Conservation (phyloP, 2,113 vertebrate genomes). For the Morone saxatilis region DNA sequence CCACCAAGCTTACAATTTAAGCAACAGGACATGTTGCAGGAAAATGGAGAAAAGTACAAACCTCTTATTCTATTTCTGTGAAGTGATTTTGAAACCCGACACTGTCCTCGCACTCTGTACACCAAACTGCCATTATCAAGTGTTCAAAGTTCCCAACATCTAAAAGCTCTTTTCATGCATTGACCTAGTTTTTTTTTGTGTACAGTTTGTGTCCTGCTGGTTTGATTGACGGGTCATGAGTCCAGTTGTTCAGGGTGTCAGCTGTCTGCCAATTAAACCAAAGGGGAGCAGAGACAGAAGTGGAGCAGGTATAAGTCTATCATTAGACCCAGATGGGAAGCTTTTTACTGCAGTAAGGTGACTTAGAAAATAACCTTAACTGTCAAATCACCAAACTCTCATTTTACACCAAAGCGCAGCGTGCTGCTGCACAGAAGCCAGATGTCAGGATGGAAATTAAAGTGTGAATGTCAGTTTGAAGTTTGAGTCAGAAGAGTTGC, state of each 20-base stretch:
- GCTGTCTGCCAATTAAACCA: slow-evolving; percentile 25
- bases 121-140: not conserved
- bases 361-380: not conserved
- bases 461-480: not conserved
- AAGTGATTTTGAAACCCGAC: not conserved
- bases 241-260: slow-evolving; percentile 27
- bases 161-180: slow-evolving; percentile 9
- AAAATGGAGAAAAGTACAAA: not conserved
- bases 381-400: not conserved
- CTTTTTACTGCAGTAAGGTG: not conserved
- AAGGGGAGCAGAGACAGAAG: slow-evolving; percentile 11
- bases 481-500: no score
- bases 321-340: slow-evolving; percentile 24
- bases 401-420: not conserved
- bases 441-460: not conserved
- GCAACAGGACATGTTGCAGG: not conserved
- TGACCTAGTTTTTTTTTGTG: not conserved
- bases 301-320: slow-evolving; percentile 12
- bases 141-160: slow-evolving; percentile 17
- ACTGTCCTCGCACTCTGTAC: slow-evolving; percentile 27
- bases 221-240: slow-evolving; percentile 28
- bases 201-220: not conserved
- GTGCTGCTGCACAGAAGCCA: not conserved
- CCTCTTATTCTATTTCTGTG: not conserved
- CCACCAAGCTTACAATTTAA: not conserved